phyloP scores from a whole-genome alignment of 2,113 vertebrate species.

The Sinocyclocheilus rhinocerous region DNA sequence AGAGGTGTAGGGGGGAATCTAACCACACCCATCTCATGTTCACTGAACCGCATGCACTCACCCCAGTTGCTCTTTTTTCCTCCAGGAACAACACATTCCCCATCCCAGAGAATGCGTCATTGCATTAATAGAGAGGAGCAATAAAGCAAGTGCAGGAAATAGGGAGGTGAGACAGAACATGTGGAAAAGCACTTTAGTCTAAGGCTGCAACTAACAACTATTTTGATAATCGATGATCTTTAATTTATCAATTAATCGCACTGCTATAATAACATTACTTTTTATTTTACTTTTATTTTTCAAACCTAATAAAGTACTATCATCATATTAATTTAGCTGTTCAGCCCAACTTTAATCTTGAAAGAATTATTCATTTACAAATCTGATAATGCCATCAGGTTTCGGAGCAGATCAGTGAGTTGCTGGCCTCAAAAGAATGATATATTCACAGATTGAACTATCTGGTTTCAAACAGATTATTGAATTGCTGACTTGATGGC shows the following conservation, averaged over 20 bases:
- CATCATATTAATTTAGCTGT: too few relatives aligned
- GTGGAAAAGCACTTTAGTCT: slow-evolving; percentile 37
- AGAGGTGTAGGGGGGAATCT: slow-evolving; percentile 13
- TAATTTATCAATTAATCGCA: neutral
- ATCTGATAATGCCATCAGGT: neutral
- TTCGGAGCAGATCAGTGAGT: too few relatives aligned
- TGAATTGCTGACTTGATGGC: neutral
- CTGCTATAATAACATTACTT: neutral
- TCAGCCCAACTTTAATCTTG: too few relatives aligned
- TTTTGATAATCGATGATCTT: neutral
- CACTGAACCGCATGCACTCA: slow-evolving; percentile 2
- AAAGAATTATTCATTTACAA: neutral
- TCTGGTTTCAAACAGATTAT: neutral
- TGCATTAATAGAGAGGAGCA: slow-evolving; percentile 26
- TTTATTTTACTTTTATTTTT: neutral
- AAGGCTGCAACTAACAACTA: neutral
- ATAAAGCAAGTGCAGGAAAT: slow-evolving; percentile 60
- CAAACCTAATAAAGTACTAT: neutral
- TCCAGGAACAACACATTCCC: slow-evolving; percentile 56
- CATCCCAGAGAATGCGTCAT: slow-evolving; percentile 53
- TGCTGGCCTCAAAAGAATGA: neutral
- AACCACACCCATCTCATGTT: slow-evolving; percentile 22
- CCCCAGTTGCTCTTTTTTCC: slow-evolving; percentile 33
- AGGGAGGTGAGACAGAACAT: slow-evolving; percentile 49
- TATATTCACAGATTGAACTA: neutral